Evolutionary conservation across 64 coral and sea anemone genomes (phyloP).

Genomic region (Actinia tenebrosa): DNA sequence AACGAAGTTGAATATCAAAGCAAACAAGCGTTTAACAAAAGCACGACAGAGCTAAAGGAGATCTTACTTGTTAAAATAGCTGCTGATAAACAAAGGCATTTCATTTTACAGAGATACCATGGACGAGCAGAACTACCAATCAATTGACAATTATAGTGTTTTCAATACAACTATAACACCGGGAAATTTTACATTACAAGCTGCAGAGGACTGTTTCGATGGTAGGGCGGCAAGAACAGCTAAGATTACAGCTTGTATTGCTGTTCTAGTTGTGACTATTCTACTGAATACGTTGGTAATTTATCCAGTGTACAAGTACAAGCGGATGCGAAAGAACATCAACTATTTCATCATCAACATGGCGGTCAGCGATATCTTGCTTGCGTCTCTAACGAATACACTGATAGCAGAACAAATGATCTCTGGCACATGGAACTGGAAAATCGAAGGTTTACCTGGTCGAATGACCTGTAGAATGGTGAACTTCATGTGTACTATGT

Average conservation of each 20-base stretch:
- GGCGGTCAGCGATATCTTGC: conserved; percentile 14
- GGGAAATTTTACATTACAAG: not conserved
- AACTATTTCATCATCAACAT: conserved; percentile 31
- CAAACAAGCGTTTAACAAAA: not conserved
- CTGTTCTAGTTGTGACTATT: conserved; percentile 2
- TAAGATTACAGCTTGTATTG: not conserved
- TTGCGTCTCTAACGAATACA: not conserved
- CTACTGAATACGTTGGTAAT: conserved; percentile 1
- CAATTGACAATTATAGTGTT: not conserved
- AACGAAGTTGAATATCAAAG: not conserved
- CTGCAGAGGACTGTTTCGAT: conserved; percentile 3
- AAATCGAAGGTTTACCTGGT: not conserved
- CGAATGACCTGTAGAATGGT: not conserved
- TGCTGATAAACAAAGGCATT: not conserved
- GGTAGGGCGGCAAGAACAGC: not conserved
- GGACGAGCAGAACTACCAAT: not conserved
- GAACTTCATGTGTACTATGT: not conserved
- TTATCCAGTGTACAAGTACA: conserved; percentile 20
- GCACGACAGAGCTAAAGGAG: not conserved
- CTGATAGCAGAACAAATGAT: not conserved
- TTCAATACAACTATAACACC: not conserved
- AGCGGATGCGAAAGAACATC: conserved; percentile 18
- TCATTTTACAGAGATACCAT: not conserved
- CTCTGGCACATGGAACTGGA: conserved; percentile 14
- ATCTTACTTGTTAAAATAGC: not conserved